A percentile compares a stretch with the other conserved stretches of the same genome.
Conservation (phyloP, 2,113 vertebrate genomes). For the Pelecanus crispus region DNA sequence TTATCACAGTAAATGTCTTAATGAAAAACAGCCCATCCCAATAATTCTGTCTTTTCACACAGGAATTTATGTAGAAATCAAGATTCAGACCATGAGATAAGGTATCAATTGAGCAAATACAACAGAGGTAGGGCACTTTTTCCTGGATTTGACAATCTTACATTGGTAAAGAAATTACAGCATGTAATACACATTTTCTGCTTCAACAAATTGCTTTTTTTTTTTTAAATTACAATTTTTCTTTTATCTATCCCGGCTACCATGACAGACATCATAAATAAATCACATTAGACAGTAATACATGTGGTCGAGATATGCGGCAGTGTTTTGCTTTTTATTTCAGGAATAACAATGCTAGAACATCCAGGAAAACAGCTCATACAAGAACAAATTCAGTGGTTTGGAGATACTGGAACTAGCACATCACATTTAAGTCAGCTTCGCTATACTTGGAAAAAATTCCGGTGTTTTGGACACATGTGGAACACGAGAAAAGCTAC, state of each 20-base stretch:
- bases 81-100: background rate
- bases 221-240: background rate
- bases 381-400: slow-evolving; percentile 81
- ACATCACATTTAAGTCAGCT: slow-evolving; percentile 53
- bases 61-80: background rate
- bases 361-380: slow-evolving; percentile 80
- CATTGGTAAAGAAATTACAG: background rate
- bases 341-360: slow-evolving; percentile 80
- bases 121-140: background rate
- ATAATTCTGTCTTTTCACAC: background rate
- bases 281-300: slow-evolving; percentile 23
- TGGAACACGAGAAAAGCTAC: slow-evolving; percentile 55
- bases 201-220: background rate
- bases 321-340: slow-evolving; percentile 85
- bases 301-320: slow-evolving; percentile 47
- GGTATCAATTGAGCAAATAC: background rate
- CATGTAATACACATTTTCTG: background rate
- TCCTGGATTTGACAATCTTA: background rate
- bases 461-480: background rate
- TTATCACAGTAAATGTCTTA: background rate
- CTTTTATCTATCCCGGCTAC: background rate
- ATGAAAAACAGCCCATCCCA: background rate
- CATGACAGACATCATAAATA: background rate
- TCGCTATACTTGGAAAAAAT: background rate
- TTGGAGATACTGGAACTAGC: slow-evolving; percentile 73